phyloP scores from a whole-genome alignment of 2,888 invertebrate genomes.

The Congeria kusceri region DNA sequence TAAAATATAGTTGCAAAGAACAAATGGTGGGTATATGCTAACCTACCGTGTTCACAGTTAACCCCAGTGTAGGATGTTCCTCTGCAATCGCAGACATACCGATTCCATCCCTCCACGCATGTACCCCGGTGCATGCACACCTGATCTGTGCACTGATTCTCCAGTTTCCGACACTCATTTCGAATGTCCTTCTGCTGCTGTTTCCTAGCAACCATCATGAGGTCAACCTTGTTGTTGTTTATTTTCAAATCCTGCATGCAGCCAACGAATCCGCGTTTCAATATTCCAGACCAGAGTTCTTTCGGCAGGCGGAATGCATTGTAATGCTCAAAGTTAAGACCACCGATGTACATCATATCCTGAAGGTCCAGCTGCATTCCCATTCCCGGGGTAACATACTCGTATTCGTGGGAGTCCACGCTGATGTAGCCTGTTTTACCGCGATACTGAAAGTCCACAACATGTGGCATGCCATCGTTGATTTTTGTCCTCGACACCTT shows the following conservation, averaged over 20 bases:
- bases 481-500: slow-evolving; percentile 91
- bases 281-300: slow-evolving; percentile 95
- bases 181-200: slow-evolving; percentile 96
- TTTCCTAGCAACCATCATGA: slow-evolving; percentile 94
- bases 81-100: slow-evolving; percentile 96
- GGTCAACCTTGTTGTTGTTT: slow-evolving; percentile 94
- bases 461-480: slow-evolving; percentile 97
- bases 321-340: slow-evolving; percentile 87
- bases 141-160: slow-evolving; percentile 88
- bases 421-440: slow-evolving; percentile 94
- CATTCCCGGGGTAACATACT: slow-evolving; percentile 88
- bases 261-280: slow-evolving; percentile 96
- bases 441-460: slow-evolving; percentile 91
- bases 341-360: slow-evolving; percentile 95
- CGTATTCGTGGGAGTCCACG: slow-evolving; percentile 89
- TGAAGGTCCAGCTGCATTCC: slow-evolving; percentile 95
- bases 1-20: too few relatives aligned
- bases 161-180: slow-evolving; percentile 92
- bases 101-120: slow-evolving; percentile 98
- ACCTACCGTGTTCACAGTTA: slow-evolving; percentile 93
- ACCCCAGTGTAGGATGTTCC: slow-evolving; percentile 95
- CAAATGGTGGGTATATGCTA: too few relatives aligned
- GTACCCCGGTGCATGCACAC: slow-evolving; percentile 96
- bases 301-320: slow-evolving; percentile 92
- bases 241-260: slow-evolving; percentile 95